phyloP scores from a whole-genome alignment of 2,113 vertebrate genomes.

The Kryptolebias marmoratus region DNA sequence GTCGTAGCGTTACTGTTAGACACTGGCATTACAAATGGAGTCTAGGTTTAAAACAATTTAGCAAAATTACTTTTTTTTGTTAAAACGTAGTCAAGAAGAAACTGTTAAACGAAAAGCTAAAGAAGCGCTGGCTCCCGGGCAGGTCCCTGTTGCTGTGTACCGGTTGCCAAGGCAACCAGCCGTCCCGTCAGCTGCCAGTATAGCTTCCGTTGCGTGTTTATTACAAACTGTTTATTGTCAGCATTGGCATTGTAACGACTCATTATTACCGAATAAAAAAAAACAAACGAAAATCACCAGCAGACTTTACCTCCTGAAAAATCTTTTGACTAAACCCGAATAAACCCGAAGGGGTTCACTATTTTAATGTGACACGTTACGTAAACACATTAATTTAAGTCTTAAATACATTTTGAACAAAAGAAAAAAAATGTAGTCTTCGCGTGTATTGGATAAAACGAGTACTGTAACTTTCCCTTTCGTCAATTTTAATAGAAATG shows the following conservation, averaged over 20 bases:
- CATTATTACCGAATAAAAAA: no score
- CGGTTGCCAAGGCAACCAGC: slow-evolving; percentile 57
- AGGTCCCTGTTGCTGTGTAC: slow-evolving; percentile 22
- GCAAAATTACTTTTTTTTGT: no score
- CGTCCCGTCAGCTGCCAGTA: neutral
- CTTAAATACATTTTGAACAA: no score
- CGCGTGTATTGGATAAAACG: no score
- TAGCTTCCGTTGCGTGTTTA: neutral
- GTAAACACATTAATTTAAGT: no score
- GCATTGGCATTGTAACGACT: neutral
- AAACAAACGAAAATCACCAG: neutral
- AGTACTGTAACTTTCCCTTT: neutral
- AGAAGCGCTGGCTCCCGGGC: fast-evolving
- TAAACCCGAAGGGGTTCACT: neutral
- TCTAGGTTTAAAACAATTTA: neutral
- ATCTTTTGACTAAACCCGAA: neutral
- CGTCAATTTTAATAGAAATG: neutral
- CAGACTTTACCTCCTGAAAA: neutral
- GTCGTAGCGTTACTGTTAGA: slow-evolving; percentile 7
- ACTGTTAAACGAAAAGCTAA: neutral
- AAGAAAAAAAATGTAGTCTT: neutral
- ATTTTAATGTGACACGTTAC: neutral
- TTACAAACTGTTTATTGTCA: neutral
- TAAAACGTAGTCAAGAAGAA: neutral
- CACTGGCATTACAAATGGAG: slow-evolving; percentile 17